Evolutionary conservation across 2,797 vertebrate genomes (phyloP).

Genomic region (Pachyuromys duprasi): DNA sequence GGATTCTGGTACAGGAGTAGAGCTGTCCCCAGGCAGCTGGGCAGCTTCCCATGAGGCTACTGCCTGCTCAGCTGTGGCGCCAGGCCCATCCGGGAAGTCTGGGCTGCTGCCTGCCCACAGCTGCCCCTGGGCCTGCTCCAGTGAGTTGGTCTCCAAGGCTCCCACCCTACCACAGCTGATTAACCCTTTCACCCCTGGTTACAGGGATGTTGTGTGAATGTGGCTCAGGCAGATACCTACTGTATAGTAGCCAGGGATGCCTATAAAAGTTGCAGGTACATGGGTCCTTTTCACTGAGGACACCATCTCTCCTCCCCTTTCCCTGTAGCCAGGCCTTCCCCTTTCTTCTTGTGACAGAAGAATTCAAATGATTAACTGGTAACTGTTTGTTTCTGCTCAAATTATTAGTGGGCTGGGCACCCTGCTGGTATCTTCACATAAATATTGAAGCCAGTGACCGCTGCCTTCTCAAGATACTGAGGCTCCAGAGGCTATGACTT

Average conservation of each 20-base stretch:
- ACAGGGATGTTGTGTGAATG: not conserved
- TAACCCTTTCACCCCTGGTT: not conserved
- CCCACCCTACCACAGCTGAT: not conserved
- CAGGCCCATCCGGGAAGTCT: constrained; percentile 71
- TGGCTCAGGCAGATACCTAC: not conserved
- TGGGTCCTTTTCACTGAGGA: not conserved
- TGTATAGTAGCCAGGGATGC: not conserved
- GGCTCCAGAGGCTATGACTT: not conserved
- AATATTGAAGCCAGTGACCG: not conserved
- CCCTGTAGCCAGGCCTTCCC: not conserved
- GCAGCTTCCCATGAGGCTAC: constrained; percentile 65
- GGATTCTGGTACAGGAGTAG: not conserved
- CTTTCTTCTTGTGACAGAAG: not conserved
- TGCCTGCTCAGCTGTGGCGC: constrained; percentile 59
- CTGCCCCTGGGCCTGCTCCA: constrained; percentile 27
- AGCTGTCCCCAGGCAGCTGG: constrained; percentile 64
- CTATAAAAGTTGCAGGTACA: not conserved
- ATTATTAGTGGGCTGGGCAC: not conserved
- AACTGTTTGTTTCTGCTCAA: not conserved
- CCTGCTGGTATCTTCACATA: not conserved
- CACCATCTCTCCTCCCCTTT: too few relatives aligned
- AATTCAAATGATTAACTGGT: not conserved
- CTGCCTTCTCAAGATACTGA: not conserved
- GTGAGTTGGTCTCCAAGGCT: not conserved
- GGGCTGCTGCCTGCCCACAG: constrained; percentile 40